Base-by-base conservation (phyloP, 1,140 invertebrate genomes). In the Lepidostoma basale region DNA sequence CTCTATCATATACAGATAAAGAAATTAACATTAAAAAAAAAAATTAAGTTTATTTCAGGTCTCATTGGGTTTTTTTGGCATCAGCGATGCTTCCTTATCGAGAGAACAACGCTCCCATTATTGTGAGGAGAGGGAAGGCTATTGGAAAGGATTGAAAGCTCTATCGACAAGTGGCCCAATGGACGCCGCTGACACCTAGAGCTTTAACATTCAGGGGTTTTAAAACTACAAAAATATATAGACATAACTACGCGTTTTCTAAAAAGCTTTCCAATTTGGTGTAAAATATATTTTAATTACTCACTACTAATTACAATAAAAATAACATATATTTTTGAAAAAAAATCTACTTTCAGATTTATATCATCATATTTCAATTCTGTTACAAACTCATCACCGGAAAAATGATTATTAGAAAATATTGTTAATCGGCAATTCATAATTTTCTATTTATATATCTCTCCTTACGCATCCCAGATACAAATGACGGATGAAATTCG, bases 101-200 rank as follows among this genome's bases (percentile, higher is more conserved):
- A 54, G 49, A 54, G 26, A 54, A 54, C 49, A 54, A 54, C 49
- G 49, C 49, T 14, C n/a, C 49, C 49, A 54, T 54, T 54, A 54
- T 54, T 10, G 49, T 28, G 25, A 25, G 3, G 14, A 12, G 45
- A 49, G 18, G 49, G n/a, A 54, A 30, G 26, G n/a, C 12, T 18
- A 12, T 4, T n/a, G n/a, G n/a, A n/a, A n/a, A 12, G 49, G 49
- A 54, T 30, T 54, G 49, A 54, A 54, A 54, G 49, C 26, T 54
- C 49, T 54, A 54, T 54, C 49, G 49, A 54, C 49, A 54, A 54
- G 49, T 54, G 49, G 14, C 26, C 49, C 14, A 54, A 20, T 30
- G 14, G 49, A 54, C 49, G 26, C 25, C 4, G 23, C 14, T 12
- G 25, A 54, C 25, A 54, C 49, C 25, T 54, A 25, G 10, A 2